phyloP scores from a whole-genome alignment of 2,888 invertebrate species.

The Callinectes sapidus region DNA sequence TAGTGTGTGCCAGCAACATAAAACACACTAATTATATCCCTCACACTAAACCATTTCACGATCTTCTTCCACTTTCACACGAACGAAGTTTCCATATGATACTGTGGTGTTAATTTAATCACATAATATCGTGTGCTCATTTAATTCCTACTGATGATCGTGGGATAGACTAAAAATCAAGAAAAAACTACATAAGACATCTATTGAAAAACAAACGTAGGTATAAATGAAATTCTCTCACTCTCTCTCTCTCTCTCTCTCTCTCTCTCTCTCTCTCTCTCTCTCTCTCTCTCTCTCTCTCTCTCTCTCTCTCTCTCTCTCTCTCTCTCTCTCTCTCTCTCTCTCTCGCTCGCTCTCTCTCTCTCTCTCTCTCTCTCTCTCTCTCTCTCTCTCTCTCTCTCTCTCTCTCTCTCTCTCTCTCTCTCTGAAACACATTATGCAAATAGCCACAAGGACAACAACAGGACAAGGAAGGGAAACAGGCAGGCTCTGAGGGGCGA shows the following conservation, averaged over 20 bases:
- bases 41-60: not conserved
- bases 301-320: not conserved
- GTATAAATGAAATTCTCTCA: not conserved
- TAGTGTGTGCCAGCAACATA: not conserved
- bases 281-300: not conserved
- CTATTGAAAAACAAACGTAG: not conserved
- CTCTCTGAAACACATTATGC: conserved; percentile 1
- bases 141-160: too few species aligned
- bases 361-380: conserved; percentile 10
- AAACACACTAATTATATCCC: not conserved
- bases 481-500: not conserved
- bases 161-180: too few species aligned
- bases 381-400: conserved; percentile 25
- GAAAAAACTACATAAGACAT: not conserved
- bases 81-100: too few species aligned
- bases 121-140: too few species aligned
- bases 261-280: conserved; percentile 25
- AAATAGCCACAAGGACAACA: not conserved
- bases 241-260: conserved; percentile 7
- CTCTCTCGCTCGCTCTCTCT: conserved; percentile 6
- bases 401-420: not conserved
- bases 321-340: conserved; percentile 23
- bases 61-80: not conserved
- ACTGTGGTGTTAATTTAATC: too few species aligned
- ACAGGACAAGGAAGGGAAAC: not conserved